A percentile compares a stretch with the other conserved stretches of the same genome.
phyloP scores from a whole-genome alignment of 2,113 vertebrate species.

The Pseudorhombus dupliciocellatus region DNA sequence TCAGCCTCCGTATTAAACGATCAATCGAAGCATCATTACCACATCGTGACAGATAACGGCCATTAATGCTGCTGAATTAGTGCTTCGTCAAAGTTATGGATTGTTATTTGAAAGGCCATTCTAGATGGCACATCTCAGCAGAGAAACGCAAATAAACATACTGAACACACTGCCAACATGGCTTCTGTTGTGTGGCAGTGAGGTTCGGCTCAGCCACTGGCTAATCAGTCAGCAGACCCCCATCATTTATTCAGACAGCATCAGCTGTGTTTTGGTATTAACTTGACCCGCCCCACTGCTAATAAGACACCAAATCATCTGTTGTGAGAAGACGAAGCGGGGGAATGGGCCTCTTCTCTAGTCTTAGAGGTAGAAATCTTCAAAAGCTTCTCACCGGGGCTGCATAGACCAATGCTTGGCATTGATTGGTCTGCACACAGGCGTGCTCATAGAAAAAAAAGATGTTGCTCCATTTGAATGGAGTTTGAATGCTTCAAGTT shows the following conservation, averaged over 20 bases:
- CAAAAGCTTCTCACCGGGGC: too few relatives aligned
- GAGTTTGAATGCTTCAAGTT: too few relatives aligned
- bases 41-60: constrained; percentile 2
- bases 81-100: constrained; percentile 44
- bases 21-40: not conserved
- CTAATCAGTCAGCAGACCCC: constrained; percentile 64
- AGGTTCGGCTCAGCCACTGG: constrained; percentile 57
- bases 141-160: constrained; percentile 32
- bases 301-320: constrained; percentile 69
- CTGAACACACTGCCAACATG: constrained; percentile 45
- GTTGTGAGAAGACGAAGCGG: constrained; percentile 31
- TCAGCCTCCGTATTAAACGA: not conserved
- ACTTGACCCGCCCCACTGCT: constrained; percentile 55
- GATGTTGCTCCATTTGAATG: too few relatives aligned
- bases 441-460: too few relatives aligned
- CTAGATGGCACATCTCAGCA: constrained; percentile 30
- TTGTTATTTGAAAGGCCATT: constrained; percentile 3
- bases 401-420: too few relatives aligned
- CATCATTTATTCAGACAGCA: constrained; percentile 69
- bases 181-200: constrained; percentile 40
- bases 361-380: not conserved
- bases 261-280: constrained; percentile 60
- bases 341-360: not conserved
- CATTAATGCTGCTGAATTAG: constrained; percentile 7
- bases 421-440: too few relatives aligned